These are phyloP conservation scores for Caenorhabditis macrosperma DNA, from an alignment of 2,888 invertebrate species.

Conservation along the genomic window DNA sequence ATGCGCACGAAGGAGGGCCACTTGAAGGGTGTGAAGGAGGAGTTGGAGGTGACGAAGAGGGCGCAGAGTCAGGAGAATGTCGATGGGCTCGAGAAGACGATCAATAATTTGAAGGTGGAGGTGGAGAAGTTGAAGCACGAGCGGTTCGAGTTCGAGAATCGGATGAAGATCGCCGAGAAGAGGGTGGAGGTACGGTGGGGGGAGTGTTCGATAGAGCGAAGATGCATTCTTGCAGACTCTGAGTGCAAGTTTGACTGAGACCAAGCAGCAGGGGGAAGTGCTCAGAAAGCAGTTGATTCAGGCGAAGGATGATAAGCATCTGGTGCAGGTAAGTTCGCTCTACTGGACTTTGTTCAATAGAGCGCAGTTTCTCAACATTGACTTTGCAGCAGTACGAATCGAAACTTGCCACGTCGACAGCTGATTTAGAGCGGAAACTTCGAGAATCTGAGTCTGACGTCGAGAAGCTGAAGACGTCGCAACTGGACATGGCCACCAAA, in stretches of 20 bases:
- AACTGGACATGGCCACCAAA: constrained; percentile 53
- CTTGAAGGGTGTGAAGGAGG: constrained; percentile 49
- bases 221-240: constrained; percentile 64
- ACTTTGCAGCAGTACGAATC: constrained; percentile 44
- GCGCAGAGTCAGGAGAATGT: constrained; percentile 60
- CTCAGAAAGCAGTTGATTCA: constrained; percentile 69
- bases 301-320: constrained; percentile 65
- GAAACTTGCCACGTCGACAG: constrained; percentile 22
- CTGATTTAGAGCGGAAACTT: constrained; percentile 29
- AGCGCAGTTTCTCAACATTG: too few species aligned
- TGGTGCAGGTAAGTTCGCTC: constrained; percentile 33
- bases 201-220: too few species aligned
- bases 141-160: constrained; percentile 69
- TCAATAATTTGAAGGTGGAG: constrained; percentile 65
- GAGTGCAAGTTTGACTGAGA: constrained; percentile 49
- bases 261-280: constrained; percentile 68
- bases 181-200: constrained; percentile 58
- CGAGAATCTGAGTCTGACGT: constrained; percentile 31
- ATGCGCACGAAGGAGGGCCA: constrained; percentile 48
- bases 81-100: constrained; percentile 61
- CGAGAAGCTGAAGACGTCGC: constrained; percentile 32
- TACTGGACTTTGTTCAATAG: too few species aligned
- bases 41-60: constrained; percentile 24
- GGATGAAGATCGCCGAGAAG: constrained; percentile 69
- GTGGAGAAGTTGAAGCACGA: constrained; percentile 68